Conservation (phyloP, 2,797 vertebrate genomes). For the Serranus cabrilla region DNA sequence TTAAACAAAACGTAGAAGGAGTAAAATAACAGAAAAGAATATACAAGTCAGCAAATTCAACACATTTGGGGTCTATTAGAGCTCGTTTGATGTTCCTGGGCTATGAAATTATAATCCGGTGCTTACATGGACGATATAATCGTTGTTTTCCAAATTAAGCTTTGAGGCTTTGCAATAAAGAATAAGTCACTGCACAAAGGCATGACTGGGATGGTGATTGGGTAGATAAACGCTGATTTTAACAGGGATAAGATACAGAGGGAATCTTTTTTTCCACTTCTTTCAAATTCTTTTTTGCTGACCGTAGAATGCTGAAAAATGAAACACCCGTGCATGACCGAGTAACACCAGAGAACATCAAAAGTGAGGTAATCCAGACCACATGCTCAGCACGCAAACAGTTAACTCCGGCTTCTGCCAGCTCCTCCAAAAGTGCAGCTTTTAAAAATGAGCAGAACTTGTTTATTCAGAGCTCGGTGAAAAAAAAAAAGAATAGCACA, state of each 20-base stretch:
- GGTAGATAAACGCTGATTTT: slow-evolving; percentile 67
- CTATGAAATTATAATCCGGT: slow-evolving; percentile 78
- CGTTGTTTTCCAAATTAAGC: slow-evolving; percentile 75
- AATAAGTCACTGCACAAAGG: slow-evolving; percentile 54
- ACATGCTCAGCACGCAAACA: slow-evolving; percentile 94
- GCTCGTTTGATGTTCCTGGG: slow-evolving; percentile 73
- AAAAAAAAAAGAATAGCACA: slow-evolving; percentile 88
- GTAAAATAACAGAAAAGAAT: slow-evolving; percentile 57
- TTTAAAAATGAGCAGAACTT: slow-evolving; percentile 90
- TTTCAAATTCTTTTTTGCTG: slow-evolving; percentile 60
- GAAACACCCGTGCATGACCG: slow-evolving; percentile 83
- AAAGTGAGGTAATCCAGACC: slow-evolving; percentile 92
- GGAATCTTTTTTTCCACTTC: slow-evolving; percentile 35
- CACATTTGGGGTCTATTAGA: slow-evolving; percentile 75
- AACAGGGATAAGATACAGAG: slow-evolving; percentile 58
- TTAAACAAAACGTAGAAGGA: slow-evolving; percentile 64
- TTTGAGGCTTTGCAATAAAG: slow-evolving; percentile 72
- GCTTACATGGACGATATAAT: slow-evolving; percentile 77
- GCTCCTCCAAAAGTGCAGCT: slow-evolving; percentile 84
- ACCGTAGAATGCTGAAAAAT: slow-evolving; percentile 65
- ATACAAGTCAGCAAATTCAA: slow-evolving; percentile 71
- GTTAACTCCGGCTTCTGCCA: slow-evolving; percentile 91
- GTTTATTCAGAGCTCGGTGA: slow-evolving; percentile 94
- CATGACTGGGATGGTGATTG: slow-evolving; percentile 50
- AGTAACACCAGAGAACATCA: slow-evolving; percentile 84